Base-by-base conservation (phyloP, 1,140 invertebrate genomes). In the Macrobrachium rosenbergii region DNA sequence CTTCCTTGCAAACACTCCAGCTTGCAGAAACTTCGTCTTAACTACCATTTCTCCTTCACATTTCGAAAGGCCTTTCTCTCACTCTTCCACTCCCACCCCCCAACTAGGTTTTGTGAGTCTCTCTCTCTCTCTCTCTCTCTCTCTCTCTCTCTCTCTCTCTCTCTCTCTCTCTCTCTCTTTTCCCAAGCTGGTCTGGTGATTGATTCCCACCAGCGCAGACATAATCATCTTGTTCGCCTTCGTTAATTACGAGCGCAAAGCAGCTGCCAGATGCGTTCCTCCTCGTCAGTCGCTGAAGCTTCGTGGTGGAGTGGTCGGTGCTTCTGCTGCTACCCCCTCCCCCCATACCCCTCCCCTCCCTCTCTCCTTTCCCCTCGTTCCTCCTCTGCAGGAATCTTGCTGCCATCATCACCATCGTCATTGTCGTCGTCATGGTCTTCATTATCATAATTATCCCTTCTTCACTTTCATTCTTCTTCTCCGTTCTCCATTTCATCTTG, bases 101-200 rank as follows among this genome's bases (percentile, higher is more conserved):
- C 28, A 0, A 8, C 52, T 52, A 12, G 52, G 12, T 52, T 52
- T 52, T 52, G 52, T 52, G 12, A 52, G 52, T 75, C 8, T 75
- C 72, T 75, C 72, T 75, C 72, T 75, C n/a, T n/a, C 72, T 75
- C 72, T 75, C 72, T 75, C 72, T 75, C 72, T 75, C 72, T 75
- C 72, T 75, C 72, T 75, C 72, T 75, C 72, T 75, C 72, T 28
- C n/a, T 78, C 14, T n/a, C 21, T 21, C 37, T 14, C 52, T 23
- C 60, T 10, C 52, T 52, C 12, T 60, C 16, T 37, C 21, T 10
- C 52, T 28, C 58, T 14, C 37, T 52, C 60, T 59, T 16, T 59
- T 75, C 73, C 14, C 73, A 45, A 52, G 37, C 69, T 23, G 69
- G 21, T 23, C 69, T 37, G 52, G 52, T 72, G 69, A 21, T 17